Conservation (phyloP, 2,888 invertebrate genomes). For the Eupithecia centaureata region DNA sequence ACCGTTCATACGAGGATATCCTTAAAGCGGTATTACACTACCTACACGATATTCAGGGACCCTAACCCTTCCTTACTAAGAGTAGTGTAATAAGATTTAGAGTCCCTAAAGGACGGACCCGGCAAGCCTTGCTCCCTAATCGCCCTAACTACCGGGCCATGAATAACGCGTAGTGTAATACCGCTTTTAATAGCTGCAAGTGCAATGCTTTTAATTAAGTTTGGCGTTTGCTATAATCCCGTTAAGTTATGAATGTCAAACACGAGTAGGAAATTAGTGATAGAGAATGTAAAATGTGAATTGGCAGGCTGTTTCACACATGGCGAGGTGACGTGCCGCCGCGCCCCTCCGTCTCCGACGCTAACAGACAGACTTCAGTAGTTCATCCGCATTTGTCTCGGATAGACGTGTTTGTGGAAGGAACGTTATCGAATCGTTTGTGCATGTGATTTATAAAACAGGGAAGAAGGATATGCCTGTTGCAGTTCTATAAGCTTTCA, state of each 20-base stretch:
- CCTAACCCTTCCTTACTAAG: too few species aligned
- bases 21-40: too few species aligned
- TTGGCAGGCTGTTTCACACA: conserved; percentile 65
- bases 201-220: conserved; percentile 62
- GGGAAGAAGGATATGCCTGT: conserved; percentile 30
- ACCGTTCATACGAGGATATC: conserved; percentile 56
- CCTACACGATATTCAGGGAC: too few species aligned
- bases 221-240: conserved; percentile 61
- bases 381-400: conserved; percentile 68
- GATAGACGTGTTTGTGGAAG: conserved; percentile 61
- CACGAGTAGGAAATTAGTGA: conserved; percentile 53
- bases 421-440: conserved; percentile 41
- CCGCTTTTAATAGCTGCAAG: conserved; percentile 69
- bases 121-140: too few species aligned
- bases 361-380: conserved; percentile 56
- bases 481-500: conserved; percentile 60
- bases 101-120: too few species aligned
- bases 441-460: conserved; percentile 29
- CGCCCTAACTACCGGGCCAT: too few species aligned
- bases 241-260: conserved; percentile 55
- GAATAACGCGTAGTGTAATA: too few species aligned
- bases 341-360: conserved; percentile 66
- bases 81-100: too few species aligned
- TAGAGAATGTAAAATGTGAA: conserved; percentile 62
- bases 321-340: conserved; percentile 62